A percentile compares a stretch with the other conserved stretches of the same genome.
Evolutionary conservation across 1,140 invertebrate species (phyloP).

Genomic region (Platyscapa corneri): DNA sequence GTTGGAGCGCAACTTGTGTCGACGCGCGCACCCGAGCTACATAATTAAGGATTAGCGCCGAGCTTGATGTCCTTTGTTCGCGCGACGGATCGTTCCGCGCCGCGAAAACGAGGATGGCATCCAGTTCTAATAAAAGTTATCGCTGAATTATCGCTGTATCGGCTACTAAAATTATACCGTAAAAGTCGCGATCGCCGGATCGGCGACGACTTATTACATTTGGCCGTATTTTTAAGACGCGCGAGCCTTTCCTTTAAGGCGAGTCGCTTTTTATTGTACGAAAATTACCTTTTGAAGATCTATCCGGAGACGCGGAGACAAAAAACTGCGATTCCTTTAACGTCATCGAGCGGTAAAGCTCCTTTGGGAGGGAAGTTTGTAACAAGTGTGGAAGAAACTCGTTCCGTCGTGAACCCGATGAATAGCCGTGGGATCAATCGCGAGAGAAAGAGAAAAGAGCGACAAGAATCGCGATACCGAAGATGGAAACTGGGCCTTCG

Average conservation of each 20-base stretch:
- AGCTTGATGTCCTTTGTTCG: no score
- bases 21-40: no score
- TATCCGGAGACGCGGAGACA: neutral
- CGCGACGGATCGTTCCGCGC: no score
- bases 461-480: constrained; percentile 23
- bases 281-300: constrained; percentile 28
- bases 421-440: constrained; percentile 47
- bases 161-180: neutral
- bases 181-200: neutral
- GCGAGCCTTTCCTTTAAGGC: neutral
- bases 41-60: no score
- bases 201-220: neutral
- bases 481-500: constrained; percentile 49
- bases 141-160: no score
- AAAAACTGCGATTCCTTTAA: constrained; percentile 9
- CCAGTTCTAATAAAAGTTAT: no score
- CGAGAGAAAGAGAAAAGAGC: constrained; percentile 23
- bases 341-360: neutral
- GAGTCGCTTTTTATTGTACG: constrained; percentile 5
- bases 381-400: constrained; percentile 38
- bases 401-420: constrained; percentile 18
- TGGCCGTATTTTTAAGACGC: constrained; percentile 6
- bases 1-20: no score
- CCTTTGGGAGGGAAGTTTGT: constrained; percentile 31
- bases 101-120: no score